Percentiles rank a stretch among this genome's conserved stretches.
phyloP scores from a whole-genome alignment of 2,113 vertebrate species.

The human (Homo sapiens) region GRCh38 chr14:81997501-81998000 shows the following conservation, averaged over 20 bases:
- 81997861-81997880: slow-evolving; percentile 42
- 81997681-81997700: slow-evolving; percentile 70
- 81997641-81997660: slow-evolving; percentile 73
- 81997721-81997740: slow-evolving; percentile 61
- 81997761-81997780: slow-evolving; percentile 1
- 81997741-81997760: slow-evolving; percentile 58
- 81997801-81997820: slow-evolving; percentile 53
- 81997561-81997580: slow-evolving; percentile 64
- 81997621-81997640: slow-evolving; percentile 61
- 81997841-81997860: slow-evolving; percentile 54
- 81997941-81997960: background rate
- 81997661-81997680: slow-evolving; percentile 78
- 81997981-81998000: background rate
- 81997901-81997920: background rate
- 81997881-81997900: slow-evolving; percentile 50
- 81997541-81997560: slow-evolving; percentile 34
- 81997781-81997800: slow-evolving; percentile 60
- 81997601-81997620: slow-evolving; percentile 78
- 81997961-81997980: background rate
- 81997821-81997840: slow-evolving; percentile 47
- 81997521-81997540: slow-evolving; percentile 42
- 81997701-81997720: slow-evolving; percentile 70
- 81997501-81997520: slow-evolving; percentile 68
- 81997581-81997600: slow-evolving; percentile 63
- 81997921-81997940: slow-evolving; percentile 12